Base-by-base conservation (phyloP, 2,888 invertebrate species). In the Antheraea yamamai region DNA sequence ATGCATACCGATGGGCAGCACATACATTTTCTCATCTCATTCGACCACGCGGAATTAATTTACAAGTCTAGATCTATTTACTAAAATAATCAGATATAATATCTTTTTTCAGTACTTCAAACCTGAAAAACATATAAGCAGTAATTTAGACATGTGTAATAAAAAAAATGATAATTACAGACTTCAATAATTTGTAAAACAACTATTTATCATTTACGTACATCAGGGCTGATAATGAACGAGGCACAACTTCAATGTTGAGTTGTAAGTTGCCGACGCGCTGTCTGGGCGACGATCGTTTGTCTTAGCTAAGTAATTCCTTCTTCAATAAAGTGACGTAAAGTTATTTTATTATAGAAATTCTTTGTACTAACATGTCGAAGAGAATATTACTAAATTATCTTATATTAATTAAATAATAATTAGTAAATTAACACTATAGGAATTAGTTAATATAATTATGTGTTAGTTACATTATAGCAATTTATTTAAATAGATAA, bases 261-360 rank as follows among this genome's bases (percentile, higher is more conserved):
- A 82, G 81, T 82, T 81, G 75, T 73, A 72, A 75, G 77, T 75
- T 77, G 74, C 58, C 73, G n/a, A 55, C 81, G 76, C 76, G 76
- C 75, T 77, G 79, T 79, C 80, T 81, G 79, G 81, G 78, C 79
- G 80, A 79, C 74, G 76, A 73, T 68, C 78, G 77, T 82, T 80
- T 81, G 81, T 81, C 79, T 82, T 79, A 79, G 80, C 82, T 82
- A 79, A 79, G 78, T 84, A 84, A 85, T 83, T 83, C 82, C 79
- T 81, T 79, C 81, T 81, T 81, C 84, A 85, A 81, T 80, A 78
- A 77, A 78, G 73, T 73, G 75, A 79, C 79, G 80, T 78, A 77
- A 80, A 78, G 78, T 81, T 75, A 30, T 10, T 73, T 77, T 71
- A 39, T 39, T 39, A 39, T 39, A 74, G 75, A 76, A 75, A 75